Conservation (phyloP, 2,113 vertebrate genomes). For the Bubalus kerabau region DNA sequence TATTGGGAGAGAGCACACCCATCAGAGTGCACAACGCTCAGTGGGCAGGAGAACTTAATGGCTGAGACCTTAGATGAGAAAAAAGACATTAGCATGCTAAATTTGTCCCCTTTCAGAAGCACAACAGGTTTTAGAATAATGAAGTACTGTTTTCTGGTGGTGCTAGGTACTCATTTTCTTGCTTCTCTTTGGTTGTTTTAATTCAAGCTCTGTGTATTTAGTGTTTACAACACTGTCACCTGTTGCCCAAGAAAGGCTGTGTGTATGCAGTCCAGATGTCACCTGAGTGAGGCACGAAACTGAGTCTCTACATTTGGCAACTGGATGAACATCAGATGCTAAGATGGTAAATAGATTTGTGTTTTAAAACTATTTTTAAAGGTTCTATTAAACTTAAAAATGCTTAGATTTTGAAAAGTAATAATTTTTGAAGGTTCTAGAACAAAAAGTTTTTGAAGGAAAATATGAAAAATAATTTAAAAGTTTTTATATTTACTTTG, state of each 20-base stretch:
- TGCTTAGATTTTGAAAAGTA: background rate
- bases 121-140: background rate
- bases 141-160: background rate
- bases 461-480: background rate
- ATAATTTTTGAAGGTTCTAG: background rate
- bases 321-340: background rate
- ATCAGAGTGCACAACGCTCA: background rate
- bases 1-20: background rate
- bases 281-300: background rate
- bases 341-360: background rate
- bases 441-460: background rate
- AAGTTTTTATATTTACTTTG: background rate
- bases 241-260: background rate
- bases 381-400: background rate
- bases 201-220: background rate
- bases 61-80: background rate
- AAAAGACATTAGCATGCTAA: background rate
- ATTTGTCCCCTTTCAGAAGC: background rate
- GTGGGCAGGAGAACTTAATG: background rate
- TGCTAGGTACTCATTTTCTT: background rate
- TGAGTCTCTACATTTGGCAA: background rate
- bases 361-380: background rate
- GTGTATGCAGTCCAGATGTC: background rate
- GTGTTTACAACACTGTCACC: background rate
- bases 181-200: background rate